Conservation (phyloP, 2,797 vertebrate species). For the Helostoma temminkii region DNA sequence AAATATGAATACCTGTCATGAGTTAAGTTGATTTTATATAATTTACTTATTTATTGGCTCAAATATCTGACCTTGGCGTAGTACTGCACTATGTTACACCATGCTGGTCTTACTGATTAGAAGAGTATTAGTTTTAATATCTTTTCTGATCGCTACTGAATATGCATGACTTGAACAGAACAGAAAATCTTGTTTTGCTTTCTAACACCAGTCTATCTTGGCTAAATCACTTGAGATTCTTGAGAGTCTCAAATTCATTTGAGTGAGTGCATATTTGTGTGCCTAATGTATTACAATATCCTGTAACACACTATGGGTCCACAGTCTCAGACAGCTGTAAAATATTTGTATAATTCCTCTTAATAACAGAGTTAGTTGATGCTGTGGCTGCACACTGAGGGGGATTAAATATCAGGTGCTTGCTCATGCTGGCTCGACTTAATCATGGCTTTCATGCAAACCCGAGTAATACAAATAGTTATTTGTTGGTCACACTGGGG, state of each 20-base stretch:
- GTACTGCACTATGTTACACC: conserved; percentile 6
- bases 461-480: conserved; percentile 17
- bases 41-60: conserved; percentile 10
- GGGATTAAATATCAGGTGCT: conserved; percentile 31
- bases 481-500: conserved; percentile 7
- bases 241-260: too few species aligned
- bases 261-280: background rate
- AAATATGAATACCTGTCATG: background rate
- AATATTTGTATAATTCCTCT: background rate
- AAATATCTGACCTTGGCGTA: conserved; percentile 39
- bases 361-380: conserved; percentile 8
- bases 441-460: conserved; percentile 31
- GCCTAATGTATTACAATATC: background rate
- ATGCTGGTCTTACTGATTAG: conserved; percentile 14
- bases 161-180: conserved; percentile 5
- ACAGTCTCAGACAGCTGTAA: too few species aligned
- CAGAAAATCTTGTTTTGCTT: conserved; percentile 12
- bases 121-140: conserved; percentile 5
- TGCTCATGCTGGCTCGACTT: conserved; percentile 29
- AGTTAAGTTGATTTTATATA: background rate
- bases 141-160: conserved; percentile 1
- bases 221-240: conserved; percentile 6
- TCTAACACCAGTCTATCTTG: conserved; percentile 5
- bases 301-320: too few species aligned
- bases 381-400: conserved; percentile 25